Evolutionary conservation across 2,888 invertebrate species (phyloP).

Genomic region (Xiphydria camelus): DNA sequence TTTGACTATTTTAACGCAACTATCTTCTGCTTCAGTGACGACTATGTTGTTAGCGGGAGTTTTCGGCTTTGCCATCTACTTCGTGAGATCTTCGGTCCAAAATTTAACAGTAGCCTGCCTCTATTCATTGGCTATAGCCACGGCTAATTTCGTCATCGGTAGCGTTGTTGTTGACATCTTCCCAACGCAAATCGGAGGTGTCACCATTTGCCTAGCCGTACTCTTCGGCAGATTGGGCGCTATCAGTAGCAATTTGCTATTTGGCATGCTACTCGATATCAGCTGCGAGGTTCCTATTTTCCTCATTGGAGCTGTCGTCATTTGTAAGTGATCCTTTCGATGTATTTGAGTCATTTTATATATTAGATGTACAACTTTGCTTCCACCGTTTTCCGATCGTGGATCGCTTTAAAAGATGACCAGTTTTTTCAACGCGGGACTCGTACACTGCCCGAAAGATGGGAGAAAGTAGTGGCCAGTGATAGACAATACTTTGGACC

Average conservation of each 20-base stretch:
- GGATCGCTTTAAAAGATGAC: no score
- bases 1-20: no score
- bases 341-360: not conserved
- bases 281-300: slow-evolving; percentile 69
- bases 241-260: slow-evolving; percentile 67
- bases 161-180: slow-evolving; percentile 55
- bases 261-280: slow-evolving; percentile 67
- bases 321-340: slow-evolving; percentile 54
- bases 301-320: slow-evolving; percentile 63
- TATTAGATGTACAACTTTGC: not conserved
- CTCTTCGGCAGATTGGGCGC: slow-evolving; percentile 70
- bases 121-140: slow-evolving; percentile 60
- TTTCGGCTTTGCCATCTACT: slow-evolving; percentile 65
- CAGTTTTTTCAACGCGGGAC: no score
- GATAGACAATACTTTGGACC: no score
- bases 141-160: slow-evolving; percentile 57
- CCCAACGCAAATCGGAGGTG: slow-evolving; percentile 61
- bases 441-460: no score
- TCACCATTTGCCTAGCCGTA: slow-evolving; percentile 68
- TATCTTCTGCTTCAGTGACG: slow-evolving; percentile 45
- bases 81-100: slow-evolving; percentile 62
- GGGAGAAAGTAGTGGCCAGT: no score
- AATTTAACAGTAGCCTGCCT: slow-evolving; percentile 64
- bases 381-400: no score
- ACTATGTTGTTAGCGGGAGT: slow-evolving; percentile 61